Conservation (phyloP, 1,140 invertebrate genomes). For the Formica exsecta region DNA sequence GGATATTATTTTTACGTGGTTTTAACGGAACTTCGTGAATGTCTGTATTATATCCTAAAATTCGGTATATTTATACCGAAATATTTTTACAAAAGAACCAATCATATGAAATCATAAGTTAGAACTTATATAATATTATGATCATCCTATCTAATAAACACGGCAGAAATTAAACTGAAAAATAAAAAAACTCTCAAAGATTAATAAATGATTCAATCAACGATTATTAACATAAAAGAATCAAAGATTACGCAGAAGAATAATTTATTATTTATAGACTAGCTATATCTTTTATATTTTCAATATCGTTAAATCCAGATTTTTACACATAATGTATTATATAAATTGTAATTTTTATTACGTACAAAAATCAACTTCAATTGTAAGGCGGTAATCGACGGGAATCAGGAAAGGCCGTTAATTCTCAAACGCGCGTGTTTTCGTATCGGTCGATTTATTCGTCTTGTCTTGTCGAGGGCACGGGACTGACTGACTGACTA, state of each 20-base stretch:
- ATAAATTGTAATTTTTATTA: neutral
- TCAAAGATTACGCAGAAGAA: neutral
- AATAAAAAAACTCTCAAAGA: neutral
- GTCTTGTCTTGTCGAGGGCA: too few relatives aligned
- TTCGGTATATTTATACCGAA: neutral
- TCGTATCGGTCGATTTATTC: too few relatives aligned
- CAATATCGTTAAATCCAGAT: neutral
- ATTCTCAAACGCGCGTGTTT: too few relatives aligned
- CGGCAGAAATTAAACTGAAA: neutral
- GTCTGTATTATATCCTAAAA: constrained; percentile 29
- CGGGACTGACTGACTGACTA: too few relatives aligned
- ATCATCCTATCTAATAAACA: neutral
- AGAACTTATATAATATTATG: neutral
- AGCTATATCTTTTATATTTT: neutral
- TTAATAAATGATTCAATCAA: neutral
- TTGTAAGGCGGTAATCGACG: too few relatives aligned
- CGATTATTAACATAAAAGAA: neutral
- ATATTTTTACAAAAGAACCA: constrained; percentile 10
- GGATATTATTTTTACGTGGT: constrained; percentile 44
- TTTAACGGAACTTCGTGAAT: constrained; percentile 15
- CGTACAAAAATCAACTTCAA: neutral
- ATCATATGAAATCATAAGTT: neutral
- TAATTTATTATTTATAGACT: neutral
- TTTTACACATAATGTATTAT: neutral
- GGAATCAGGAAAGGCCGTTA: too few relatives aligned